phyloP scores from a whole-genome alignment of 2,797 vertebrate genomes.

The Fistularia tabacaria region DNA sequence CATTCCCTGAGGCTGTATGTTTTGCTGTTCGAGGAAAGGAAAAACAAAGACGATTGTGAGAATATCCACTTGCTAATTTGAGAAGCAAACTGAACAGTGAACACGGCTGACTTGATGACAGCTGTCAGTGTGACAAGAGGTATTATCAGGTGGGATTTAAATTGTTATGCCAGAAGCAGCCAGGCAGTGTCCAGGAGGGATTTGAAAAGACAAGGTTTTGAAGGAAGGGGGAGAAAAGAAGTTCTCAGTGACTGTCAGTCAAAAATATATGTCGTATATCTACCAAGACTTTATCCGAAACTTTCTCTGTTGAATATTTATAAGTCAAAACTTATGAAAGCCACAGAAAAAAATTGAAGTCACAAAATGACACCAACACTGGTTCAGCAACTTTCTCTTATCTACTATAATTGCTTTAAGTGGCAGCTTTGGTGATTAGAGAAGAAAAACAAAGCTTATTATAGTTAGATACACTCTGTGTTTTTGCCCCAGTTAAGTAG shows the following conservation, averaged over 20 bases:
- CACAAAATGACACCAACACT: conserved; percentile 34
- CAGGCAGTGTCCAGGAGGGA: conserved; percentile 69
- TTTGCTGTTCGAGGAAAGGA: conserved; percentile 25
- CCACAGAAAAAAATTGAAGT: conserved; percentile 31
- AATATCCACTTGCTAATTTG: conserved; percentile 71
- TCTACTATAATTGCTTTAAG: conserved; percentile 27
- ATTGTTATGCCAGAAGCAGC: conserved; percentile 71
- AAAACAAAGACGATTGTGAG: conserved; percentile 58
- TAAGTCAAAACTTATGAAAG: conserved; percentile 10
- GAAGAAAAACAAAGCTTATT: background rate
- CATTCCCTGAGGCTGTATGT: conserved; percentile 43
- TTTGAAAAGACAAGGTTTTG: conserved; percentile 57
- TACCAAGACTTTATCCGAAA: conserved; percentile 42
- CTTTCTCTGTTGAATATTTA: conserved; percentile 50
- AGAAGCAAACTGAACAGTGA: conserved; percentile 61
- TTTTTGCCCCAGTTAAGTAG: too few relatives aligned
- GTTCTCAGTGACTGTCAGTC: conserved; percentile 63
- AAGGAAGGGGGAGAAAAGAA: conserved; percentile 18
- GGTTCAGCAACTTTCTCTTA: conserved; percentile 19
- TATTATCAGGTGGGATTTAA: conserved; percentile 76
- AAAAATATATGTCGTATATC: conserved; percentile 51
- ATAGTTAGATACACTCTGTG: too few relatives aligned
- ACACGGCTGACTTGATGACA: conserved; percentile 68
- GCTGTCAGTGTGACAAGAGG: conserved; percentile 73
- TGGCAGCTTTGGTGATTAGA: conserved; percentile 6